Percentiles rank a stretch among this genome's conserved stretches.
Evolutionary conservation across 2,797 vertebrate species (phyloP).

Genomic region (Eulemur albifrons): DNA sequence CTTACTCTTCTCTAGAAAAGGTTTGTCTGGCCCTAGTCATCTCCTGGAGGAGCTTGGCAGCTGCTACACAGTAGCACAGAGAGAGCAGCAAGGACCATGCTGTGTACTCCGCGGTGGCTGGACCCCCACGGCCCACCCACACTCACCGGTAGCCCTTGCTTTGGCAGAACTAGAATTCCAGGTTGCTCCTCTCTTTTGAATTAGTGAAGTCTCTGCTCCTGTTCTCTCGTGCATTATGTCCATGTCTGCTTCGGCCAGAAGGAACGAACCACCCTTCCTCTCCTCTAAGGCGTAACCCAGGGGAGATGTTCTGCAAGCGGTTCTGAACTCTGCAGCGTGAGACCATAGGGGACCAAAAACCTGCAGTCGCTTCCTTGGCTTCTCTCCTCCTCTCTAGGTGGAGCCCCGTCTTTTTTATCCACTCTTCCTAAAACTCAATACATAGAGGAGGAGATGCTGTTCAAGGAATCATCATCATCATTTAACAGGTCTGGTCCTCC

Average conservation of each 20-base stretch:
- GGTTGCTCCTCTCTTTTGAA: not conserved
- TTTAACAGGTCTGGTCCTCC: not conserved
- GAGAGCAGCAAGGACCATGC: rapidly evolving
- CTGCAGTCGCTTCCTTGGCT: not conserved
- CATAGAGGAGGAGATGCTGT: not conserved
- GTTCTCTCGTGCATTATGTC: too few relatives aligned
- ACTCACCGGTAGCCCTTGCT: not conserved
- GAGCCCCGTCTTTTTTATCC: not conserved
- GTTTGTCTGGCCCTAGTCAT: not conserved
- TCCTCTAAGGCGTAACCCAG: not conserved
- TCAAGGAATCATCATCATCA: not conserved
- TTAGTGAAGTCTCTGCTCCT: not conserved
- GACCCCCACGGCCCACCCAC: rapidly evolving
- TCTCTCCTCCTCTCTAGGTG: not conserved
- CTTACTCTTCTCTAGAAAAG: not conserved
- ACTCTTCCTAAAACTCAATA: not conserved
- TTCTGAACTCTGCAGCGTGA: not conserved
- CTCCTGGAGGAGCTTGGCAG: not conserved
- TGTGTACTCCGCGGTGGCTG: rapidly evolving
- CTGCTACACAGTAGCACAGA: too few relatives aligned
- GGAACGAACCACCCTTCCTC: too few relatives aligned
- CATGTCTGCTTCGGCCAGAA: not conserved
- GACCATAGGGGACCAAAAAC: not conserved
- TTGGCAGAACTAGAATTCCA: not conserved
- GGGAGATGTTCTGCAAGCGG: too few relatives aligned